Percentiles rank a stretch among this genome's conserved stretches.
Evolutionary conservation across 2,888 invertebrate species (phyloP).

Genomic region (Entomobrya multifasciata): DNA sequence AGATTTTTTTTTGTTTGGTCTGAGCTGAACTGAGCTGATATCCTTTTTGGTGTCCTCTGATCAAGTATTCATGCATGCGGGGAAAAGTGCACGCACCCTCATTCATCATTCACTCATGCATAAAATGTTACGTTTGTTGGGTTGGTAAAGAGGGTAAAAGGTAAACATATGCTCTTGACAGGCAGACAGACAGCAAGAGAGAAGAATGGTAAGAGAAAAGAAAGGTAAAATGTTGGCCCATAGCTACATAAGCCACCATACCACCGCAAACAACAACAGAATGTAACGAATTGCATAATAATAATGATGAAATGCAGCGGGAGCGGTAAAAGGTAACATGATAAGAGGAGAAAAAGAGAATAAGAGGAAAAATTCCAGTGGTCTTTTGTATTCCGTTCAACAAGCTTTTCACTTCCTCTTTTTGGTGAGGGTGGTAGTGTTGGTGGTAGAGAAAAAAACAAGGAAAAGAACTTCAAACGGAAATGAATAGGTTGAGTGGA

Average conservation of each 20-base stretch:
- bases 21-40: no score
- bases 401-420: slow-evolving; percentile 34
- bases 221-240: no score
- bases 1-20: no score
- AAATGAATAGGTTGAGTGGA: not conserved
- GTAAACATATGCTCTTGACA: slow-evolving; percentile 11
- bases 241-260: no score
- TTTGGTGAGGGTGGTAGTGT: not conserved
- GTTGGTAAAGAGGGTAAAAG: not conserved
- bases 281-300: no score
- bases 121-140: slow-evolving; percentile 31
- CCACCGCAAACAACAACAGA: not conserved
- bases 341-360: not conserved
- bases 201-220: not conserved
- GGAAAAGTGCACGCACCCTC: slow-evolving; percentile 41
- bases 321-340: not conserved
- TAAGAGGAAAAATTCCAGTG: not conserved
- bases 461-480: not conserved
- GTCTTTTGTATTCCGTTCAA: slow-evolving; percentile 34
- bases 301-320: not conserved
- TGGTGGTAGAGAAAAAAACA: no score
- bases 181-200: not conserved
- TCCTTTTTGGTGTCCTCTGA: not conserved
- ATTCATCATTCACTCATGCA: slow-evolving; percentile 47
- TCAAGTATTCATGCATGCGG: slow-evolving; percentile 45